These are phyloP conservation scores for Temnothorax nylanderi DNA, from an alignment of 1,140 invertebrate species.

Conservation along the genomic window DNA sequence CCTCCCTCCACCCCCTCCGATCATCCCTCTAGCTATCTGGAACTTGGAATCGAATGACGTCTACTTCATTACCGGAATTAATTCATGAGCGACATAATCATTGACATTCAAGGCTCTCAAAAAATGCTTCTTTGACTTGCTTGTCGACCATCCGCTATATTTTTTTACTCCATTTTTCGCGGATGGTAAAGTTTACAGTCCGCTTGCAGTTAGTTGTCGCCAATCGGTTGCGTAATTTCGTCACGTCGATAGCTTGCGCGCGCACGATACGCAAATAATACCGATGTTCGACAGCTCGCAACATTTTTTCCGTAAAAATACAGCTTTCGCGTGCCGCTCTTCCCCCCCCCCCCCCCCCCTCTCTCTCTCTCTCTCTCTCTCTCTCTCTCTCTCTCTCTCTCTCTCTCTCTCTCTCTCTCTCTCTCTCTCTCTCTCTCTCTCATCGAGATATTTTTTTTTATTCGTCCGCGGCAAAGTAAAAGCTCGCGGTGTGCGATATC, in stretches of 20 bases:
- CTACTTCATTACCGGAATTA: constrained; percentile 1
- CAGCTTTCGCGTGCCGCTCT: constrained; percentile 25
- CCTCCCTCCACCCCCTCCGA: not conserved
- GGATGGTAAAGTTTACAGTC: not conserved
- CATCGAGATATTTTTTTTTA: constrained; percentile 15
- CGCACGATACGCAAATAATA: constrained; percentile 39
- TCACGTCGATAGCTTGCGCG: constrained; percentile 35
- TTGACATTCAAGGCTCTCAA: not conserved
- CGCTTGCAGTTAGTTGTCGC: not conserved
- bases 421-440: constrained; percentile 8
- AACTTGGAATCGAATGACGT: not conserved
- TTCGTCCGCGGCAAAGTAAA: constrained; percentile 49
- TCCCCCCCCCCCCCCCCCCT: not conserved
- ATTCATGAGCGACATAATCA: not conserved
- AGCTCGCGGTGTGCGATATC: constrained; percentile 46
- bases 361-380: not conserved
- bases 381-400: constrained; percentile 15
- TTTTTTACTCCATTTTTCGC: constrained; percentile 3
- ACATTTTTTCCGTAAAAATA: constrained; percentile 55
- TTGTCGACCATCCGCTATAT: not conserved
- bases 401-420: constrained; percentile 9
- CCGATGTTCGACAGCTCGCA: constrained; percentile 20
- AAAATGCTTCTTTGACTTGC: not conserved
- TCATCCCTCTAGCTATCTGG: not conserved
- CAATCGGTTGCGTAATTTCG: constrained; percentile 48